Base-by-base conservation (phyloP, 2,113 vertebrate species). In the Morone chrysops region DNA sequence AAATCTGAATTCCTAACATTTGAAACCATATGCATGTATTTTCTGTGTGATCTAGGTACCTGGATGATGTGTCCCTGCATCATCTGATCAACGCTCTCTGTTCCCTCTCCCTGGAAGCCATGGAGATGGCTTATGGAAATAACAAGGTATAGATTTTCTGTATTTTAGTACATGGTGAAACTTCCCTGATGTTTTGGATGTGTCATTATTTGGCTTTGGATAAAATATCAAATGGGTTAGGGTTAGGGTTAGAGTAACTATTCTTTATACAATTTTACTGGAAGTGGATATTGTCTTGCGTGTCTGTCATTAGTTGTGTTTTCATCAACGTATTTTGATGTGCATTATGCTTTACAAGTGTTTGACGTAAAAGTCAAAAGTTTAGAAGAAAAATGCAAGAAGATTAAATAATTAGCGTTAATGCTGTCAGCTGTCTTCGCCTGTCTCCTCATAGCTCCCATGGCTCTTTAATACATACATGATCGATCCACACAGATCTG, bases 61-160 rank as follows among this genome's bases (percentile, higher is more conserved):
- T 99, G 86, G 99, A 99, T n/a, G 98, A 99, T 40, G 99, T 99
- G 56, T 99, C 99, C 68, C 95, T 99, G 83, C 99, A 99, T 95
- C 99, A 99, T 91, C 95, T 99, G 94, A 99, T 99, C 93, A 99
- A 99, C 36, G 98, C 99, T 20, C 97, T 99, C 85, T 99, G 98
- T 87, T 99, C 98, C 43, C 96, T 99, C 90, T 99, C 99, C 6
- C 80, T 98, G 95, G 99, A 99, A 94, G 99, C 99, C 62, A 99
- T 99, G 98, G 99, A 99, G 91, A 99, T 99, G 99, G 98, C 99
- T 63, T 99, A 97, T 92, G 97, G 98, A 88, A 99, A 97, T 92
- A 99, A 97, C 93, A 99, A 99, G 97, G 98, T 97, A 75, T 60
- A 38, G 1, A 6, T 5, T 56, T 48, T 25, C 17, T 71, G 6